Percentiles rank a stretch among this genome's conserved stretches.
phyloP scores from a whole-genome alignment of 2,113 vertebrate species.

The Marmota flaviventris region DNA sequence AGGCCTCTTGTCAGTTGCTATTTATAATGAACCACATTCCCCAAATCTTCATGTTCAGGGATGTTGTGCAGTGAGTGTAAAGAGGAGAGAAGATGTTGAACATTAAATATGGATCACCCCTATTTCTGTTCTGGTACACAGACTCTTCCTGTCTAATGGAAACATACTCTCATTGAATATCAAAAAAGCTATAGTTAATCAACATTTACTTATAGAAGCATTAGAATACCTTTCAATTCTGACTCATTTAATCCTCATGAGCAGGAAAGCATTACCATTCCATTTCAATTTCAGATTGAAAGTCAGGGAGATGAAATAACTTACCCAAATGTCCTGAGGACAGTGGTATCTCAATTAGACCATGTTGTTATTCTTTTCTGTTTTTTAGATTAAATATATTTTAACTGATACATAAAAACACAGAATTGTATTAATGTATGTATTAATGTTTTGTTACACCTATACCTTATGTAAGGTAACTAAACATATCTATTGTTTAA shows the following conservation, averaged over 20 bases:
- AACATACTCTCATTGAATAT: neutral
- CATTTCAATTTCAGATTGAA: neutral
- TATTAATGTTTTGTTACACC: neutral
- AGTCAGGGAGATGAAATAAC: neutral
- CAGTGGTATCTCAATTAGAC: neutral
- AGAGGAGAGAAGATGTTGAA: neutral
- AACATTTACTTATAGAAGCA: neutral
- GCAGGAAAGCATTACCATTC: neutral
- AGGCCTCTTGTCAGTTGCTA: neutral
- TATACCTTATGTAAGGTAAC: neutral
- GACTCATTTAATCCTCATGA: neutral
- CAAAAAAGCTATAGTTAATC: neutral
- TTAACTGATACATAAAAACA: neutral
- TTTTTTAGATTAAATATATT: neutral
- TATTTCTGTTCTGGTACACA: neutral
- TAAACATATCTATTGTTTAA: neutral
- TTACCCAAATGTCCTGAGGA: neutral
- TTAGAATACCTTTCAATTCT: neutral
- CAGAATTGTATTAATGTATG: neutral
- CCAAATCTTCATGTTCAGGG: neutral
- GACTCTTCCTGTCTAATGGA: neutral
- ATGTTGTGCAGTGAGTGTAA: neutral
- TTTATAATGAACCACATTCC: neutral
- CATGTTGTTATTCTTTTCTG: neutral
- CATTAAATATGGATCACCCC: neutral